A percentile compares a stretch with the other conserved stretches of the same genome.
Conservation (phyloP, 2,888 invertebrate genomes). For the Erebia epiphron region DNA sequence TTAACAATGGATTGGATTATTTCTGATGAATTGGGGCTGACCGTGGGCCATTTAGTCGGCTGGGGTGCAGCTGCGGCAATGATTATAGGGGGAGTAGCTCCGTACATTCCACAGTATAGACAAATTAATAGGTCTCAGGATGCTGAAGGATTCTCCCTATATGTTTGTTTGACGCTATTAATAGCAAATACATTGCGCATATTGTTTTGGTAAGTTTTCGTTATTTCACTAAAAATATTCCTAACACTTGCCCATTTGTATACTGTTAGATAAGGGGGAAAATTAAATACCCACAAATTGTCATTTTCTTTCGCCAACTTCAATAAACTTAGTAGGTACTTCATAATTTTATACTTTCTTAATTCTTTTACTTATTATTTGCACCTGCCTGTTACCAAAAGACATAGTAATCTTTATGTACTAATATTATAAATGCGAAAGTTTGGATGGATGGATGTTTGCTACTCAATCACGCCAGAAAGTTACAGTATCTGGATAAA, state of each 20-base stretch:
- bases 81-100: conserved; percentile 97
- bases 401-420: too few species aligned
- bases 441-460: too few species aligned
- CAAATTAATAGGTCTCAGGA: conserved; percentile 96
- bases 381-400: too few species aligned
- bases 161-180: conserved; percentile 97
- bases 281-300: background rate
- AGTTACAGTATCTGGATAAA: too few species aligned
- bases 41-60: conserved; percentile 89
- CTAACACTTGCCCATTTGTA: background rate
- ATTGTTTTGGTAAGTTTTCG: conserved; percentile 93
- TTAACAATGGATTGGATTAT: conserved; percentile 89
- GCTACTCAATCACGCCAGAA: too few species aligned
- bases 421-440: too few species aligned
- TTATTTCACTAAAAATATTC: background rate
- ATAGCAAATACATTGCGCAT: conserved; percentile 98
- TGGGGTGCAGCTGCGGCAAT: conserved; percentile 94
- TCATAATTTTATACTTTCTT: too few species aligned
- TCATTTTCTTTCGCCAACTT: background rate
- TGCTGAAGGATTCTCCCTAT: conserved; percentile 98
- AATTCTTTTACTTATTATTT: too few species aligned
- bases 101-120: conserved; percentile 97
- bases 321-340: background rate
- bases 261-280: background rate
- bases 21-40: conserved; percentile 88